Evolutionary conservation across 2,113 vertebrate species (phyloP), one percentile per base, ranked within the genome.

Genomic region (Apteryx mantelli): DNA sequence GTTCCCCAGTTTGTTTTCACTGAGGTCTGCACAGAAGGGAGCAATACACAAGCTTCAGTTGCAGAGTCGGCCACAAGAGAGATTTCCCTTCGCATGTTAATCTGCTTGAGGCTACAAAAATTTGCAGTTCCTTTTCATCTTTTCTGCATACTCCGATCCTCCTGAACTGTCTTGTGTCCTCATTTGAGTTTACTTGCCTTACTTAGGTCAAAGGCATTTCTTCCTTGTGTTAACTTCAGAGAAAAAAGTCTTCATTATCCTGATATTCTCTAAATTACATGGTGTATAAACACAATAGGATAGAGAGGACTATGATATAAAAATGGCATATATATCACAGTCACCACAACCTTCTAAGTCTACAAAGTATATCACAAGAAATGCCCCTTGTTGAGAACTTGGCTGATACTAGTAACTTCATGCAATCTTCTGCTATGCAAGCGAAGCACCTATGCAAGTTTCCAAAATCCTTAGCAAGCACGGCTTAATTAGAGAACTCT

Each of bases 11-110:
- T 48, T 13, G 2, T 17, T n/a, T 20, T 28, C 69, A 11, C 34
- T 3, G 12, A 46, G 50, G 28, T 28, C 22, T 5, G 11, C 50
- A 4, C 19, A 58, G 87, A 50, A 65, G 60, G 87, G 24, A 65
- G 50, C 40, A 34, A 28, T 9, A 6, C 2, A 2, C 14, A 9
- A 24, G 64, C 64, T n/a, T 7, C 40, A n/a, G 14, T 2, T 19
- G 50, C 78, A 66, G 46, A 19, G 40, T 22, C 58, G 19, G 58
- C 60, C 42, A 25, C 20, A 15, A 13, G 18, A 4, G 28, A 69
- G 50, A 46, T 4, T 2, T 22, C 19, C 25, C 34, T 24, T 42
- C 19, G 10, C 46, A 5, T 26, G 4, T 5, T 1, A 5, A 8
- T 44, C 16, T 63, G 46, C 25, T 63, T 63, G 4, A 40, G 52